Evolutionary conservation across 2,113 vertebrate genomes (phyloP).

Genomic region (Rhabdomys dilectus): DNA sequence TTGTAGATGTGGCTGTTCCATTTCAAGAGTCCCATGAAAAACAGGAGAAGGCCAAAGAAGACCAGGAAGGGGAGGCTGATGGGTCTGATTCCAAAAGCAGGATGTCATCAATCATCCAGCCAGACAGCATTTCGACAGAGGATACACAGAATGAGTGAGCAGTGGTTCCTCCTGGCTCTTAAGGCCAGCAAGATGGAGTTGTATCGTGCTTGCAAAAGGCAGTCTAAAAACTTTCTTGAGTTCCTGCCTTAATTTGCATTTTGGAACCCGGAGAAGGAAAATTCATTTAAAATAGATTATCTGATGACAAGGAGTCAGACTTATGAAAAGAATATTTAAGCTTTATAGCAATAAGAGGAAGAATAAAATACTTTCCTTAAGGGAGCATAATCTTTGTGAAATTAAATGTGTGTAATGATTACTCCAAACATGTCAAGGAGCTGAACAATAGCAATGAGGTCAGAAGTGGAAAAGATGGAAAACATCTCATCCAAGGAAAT

Average conservation of each 20-base stretch:
- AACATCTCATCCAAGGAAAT: conserved; percentile 36
- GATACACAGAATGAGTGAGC: neutral
- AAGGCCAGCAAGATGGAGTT: neutral
- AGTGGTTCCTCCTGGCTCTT: neutral
- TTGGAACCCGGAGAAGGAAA: conserved; percentile 77
- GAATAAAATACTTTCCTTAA: conserved; percentile 69
- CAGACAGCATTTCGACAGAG: neutral
- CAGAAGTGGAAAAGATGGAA: conserved; percentile 45
- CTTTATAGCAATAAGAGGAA: conserved; percentile 64
- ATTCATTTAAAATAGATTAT: conserved; percentile 83
- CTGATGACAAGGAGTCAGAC: conserved; percentile 81
- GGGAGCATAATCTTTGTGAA: conserved; percentile 73
- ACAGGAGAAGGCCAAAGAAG: neutral
- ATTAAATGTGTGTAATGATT: conserved; percentile 71
- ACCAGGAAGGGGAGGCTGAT: neutral
- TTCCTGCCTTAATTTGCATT: conserved; percentile 77
- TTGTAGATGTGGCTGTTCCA: too few species aligned
- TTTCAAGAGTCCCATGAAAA: neutral
- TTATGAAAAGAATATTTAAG: conserved; percentile 77
- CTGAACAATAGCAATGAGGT: conserved; percentile 26
- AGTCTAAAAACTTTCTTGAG: conserved; percentile 62
- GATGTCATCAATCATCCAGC: neutral
- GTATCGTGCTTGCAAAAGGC: conserved; percentile 40
- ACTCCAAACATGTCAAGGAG: conserved; percentile 56
- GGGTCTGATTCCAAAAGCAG: neutral